A percentile compares a stretch with the other conserved stretches of the same genome.
Evolutionary conservation across 1,140 invertebrate species (phyloP).

Genomic region (Lordiphosa collinella): DNA sequence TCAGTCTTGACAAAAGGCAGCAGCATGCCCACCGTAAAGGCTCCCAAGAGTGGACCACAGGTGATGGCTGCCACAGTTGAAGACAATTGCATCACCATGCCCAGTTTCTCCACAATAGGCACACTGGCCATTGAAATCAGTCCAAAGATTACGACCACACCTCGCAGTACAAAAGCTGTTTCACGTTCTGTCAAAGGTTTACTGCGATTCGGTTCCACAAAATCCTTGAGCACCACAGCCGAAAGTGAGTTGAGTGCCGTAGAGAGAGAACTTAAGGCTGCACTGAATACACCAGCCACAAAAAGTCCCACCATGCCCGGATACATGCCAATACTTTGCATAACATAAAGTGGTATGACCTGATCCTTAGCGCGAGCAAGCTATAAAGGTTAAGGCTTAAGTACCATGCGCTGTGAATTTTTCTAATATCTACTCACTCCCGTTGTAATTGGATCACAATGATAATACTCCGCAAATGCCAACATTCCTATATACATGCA

Average conservation of each 20-base stretch:
- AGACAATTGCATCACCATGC: conserved; percentile 87
- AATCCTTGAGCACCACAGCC: conserved; percentile 88
- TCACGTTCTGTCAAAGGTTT: conserved; percentile 82
- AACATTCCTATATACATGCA: conserved; percentile 88
- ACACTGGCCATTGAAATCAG: conserved; percentile 84
- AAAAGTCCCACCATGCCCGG: conserved; percentile 89
- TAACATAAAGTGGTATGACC: conserved; percentile 85
- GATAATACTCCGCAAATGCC: conserved; percentile 85
- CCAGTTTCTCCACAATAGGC: conserved; percentile 85
- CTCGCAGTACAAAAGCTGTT: conserved; percentile 84
- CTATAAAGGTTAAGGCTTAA: conserved; percentile 1
- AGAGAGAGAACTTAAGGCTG: conserved; percentile 88
- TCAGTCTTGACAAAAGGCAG: conserved; percentile 89
- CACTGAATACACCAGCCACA: conserved; percentile 86
- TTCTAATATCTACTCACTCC: conserved; percentile 72
- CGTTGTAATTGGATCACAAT: conserved; percentile 87
- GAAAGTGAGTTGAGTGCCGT: conserved; percentile 90
- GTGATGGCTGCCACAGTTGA: conserved; percentile 89
- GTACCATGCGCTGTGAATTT: not conserved
- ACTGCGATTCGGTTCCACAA: conserved; percentile 85
- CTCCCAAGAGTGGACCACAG: conserved; percentile 89
- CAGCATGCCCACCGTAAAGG: conserved; percentile 91
- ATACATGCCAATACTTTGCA: conserved; percentile 83
- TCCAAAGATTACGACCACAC: conserved; percentile 83
- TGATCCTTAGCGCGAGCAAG: conserved; percentile 83